A percentile compares a stretch with the other conserved stretches of the same genome.
Evolutionary conservation across 2,113 vertebrate species (phyloP).

Genomic region (Stictonetta naevosa): DNA sequence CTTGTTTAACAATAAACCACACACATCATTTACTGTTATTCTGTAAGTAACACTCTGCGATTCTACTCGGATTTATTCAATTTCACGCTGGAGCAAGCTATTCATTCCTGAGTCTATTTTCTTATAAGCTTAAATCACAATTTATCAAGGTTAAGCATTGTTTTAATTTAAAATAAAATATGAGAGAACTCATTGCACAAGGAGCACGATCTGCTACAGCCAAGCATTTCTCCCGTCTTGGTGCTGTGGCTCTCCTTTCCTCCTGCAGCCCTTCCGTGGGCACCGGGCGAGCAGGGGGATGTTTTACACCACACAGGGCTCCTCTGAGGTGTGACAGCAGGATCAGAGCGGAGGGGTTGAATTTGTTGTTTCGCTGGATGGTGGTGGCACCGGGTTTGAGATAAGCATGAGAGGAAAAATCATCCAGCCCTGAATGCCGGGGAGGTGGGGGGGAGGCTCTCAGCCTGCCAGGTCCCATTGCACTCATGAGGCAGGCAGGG

Average conservation of each 20-base stretch:
- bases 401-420: neutral
- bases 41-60: conserved; percentile 38
- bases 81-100: conserved; percentile 41
- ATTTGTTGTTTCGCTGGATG: neutral
- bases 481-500: no score
- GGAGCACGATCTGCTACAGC: neutral
- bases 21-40: conserved; percentile 29
- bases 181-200: neutral
- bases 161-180: conserved; percentile 44
- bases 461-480: no score
- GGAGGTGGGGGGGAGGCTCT: no score
- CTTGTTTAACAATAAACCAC: conserved; percentile 36
- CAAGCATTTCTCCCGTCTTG: fast-evolving
- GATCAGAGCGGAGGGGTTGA: neutral
- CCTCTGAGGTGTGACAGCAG: neutral
- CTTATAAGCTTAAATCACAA: neutral
- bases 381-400: no score
- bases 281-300: neutral
- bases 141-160: conserved; percentile 53
- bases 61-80: conserved; percentile 48
- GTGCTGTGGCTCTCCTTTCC: neutral
- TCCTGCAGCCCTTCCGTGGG: neutral
- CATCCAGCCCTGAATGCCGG: neutral
- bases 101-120: conserved; percentile 24
- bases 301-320: neutral